Percentiles rank a stretch among this genome's conserved stretches.
Evolutionary conservation across 2,888 invertebrate species (phyloP).

Genomic region (Artemia sinica): DNA sequence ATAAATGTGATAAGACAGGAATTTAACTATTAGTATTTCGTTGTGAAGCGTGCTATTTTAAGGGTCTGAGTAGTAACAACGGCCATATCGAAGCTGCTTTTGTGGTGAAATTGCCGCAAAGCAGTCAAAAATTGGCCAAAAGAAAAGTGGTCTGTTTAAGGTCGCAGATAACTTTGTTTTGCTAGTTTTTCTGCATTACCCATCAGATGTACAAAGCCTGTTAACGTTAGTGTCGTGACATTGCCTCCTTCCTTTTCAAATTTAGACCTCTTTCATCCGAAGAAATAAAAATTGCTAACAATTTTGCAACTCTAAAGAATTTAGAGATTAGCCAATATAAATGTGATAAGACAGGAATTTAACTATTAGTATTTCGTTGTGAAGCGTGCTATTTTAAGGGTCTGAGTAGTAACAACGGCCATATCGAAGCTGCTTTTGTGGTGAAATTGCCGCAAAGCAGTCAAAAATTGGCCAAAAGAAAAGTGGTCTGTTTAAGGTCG

Average conservation of each 20-base stretch:
- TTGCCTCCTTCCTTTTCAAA: too few species aligned
- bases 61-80: not conserved
- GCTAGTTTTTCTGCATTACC: not conserved
- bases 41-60: too few species aligned
- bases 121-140: constrained; percentile 5
- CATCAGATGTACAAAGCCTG: not conserved
- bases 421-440: constrained; percentile 11
- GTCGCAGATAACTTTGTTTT: not conserved
- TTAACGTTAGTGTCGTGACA: too few species aligned
- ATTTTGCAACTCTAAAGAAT: too few species aligned
- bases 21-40: too few species aligned
- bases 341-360: too few species aligned
- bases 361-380: too few species aligned
- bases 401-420: not conserved
- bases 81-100: constrained; percentile 2
- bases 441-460: not conserved
- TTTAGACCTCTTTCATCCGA: too few species aligned
- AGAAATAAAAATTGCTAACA: too few species aligned
- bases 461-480: not conserved
- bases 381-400: too few species aligned
- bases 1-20: too few species aligned
- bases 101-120: not conserved
- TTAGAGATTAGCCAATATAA: too few species aligned
- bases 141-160: not conserved
- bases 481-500: not conserved